Evolutionary conservation across 2,113 vertebrate species (phyloP), one percentile per base, ranked within the genome.

Genomic region (Donacobius atricapilla): DNA sequence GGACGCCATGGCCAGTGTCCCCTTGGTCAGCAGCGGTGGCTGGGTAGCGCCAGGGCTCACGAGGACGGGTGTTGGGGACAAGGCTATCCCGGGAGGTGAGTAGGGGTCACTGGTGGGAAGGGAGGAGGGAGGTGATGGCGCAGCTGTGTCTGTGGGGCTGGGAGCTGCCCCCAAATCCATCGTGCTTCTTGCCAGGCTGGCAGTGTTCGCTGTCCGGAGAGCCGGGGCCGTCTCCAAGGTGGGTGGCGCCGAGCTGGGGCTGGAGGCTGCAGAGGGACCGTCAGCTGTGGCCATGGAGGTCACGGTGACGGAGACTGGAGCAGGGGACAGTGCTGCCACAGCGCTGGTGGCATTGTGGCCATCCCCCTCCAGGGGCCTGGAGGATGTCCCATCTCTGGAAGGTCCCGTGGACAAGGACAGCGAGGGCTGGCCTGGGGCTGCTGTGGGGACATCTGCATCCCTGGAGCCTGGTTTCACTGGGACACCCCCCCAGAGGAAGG

Each of bases 201-300:
- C 69, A 28, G 89, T 12, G 14, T 50, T 58, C 20, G 54, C 76
- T 88, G 90, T 92, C 96, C 86, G 2, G 28, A 15, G 80, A 44
- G 39, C 44, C 10, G 92, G 44, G 24, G 65, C 25, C 19, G 78
- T 30, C 58, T 69, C 85, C 23, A 0, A 21, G 53, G 25, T 13
- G 10, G 75, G 42, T 13, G 92, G 70, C 66, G 24, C 58, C 1
- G 6, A 37, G 75, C 39, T 44, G 73, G 45, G n/a, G 7, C 30
- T 18, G 54, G 88, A 71, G 31, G 57, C 24, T 6, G 9, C 0
- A 0, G 72, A 8, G 16, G 53, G 40, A n/a, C 40, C 21, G 0
- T n/a, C 80, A 5, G 58, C 8, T 3, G 6, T 0, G 31, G 60
- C 30, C 37, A 1, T 0, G 24, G 81, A 4, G 50, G 60, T 73